A percentile compares a stretch with the other conserved stretches of the same genome.
These are phyloP conservation scores for Dryobates pubescens DNA, from an alignment of 2,797 vertebrate species.

Conservation along the genomic window DNA sequence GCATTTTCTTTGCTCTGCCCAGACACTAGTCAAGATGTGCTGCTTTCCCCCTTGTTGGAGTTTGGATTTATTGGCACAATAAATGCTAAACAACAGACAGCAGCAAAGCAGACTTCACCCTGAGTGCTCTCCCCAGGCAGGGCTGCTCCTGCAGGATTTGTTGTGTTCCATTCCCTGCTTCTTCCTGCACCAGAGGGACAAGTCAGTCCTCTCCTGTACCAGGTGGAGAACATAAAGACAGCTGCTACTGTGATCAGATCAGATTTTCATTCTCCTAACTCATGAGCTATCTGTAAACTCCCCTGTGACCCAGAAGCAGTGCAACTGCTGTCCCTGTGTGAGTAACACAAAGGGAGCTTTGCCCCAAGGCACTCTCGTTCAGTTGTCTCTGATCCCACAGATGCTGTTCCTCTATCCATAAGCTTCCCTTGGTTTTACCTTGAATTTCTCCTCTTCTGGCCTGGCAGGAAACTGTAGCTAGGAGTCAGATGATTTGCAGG, in stretches of 20 bases:
- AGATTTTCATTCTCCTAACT: neutral
- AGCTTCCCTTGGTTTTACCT: neutral
- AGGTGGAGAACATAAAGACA: neutral
- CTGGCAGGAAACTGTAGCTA: neutral
- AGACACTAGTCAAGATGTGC: neutral
- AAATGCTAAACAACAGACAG: neutral
- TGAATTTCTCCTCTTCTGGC: neutral
- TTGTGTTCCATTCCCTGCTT: neutral
- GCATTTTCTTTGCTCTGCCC: neutral
- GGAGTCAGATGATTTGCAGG: neutral
- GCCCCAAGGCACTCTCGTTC: neutral
- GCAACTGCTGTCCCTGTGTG: neutral
- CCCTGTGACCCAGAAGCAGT: neutral
- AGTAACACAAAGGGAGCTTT: neutral
- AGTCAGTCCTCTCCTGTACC: neutral
- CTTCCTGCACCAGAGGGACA: neutral
- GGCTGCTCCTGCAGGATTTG: neutral
- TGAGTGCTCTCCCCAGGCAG: fast-evolving
- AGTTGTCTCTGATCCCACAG: neutral
- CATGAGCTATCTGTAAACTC: neutral
- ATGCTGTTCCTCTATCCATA: neutral
- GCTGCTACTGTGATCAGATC: neutral
- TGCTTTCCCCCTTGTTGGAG: neutral
- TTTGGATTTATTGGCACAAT: neutral
- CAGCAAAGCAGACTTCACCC: neutral